Conservation (phyloP, 2,797 vertebrate genomes). For the Lophura swinhoii region DNA sequence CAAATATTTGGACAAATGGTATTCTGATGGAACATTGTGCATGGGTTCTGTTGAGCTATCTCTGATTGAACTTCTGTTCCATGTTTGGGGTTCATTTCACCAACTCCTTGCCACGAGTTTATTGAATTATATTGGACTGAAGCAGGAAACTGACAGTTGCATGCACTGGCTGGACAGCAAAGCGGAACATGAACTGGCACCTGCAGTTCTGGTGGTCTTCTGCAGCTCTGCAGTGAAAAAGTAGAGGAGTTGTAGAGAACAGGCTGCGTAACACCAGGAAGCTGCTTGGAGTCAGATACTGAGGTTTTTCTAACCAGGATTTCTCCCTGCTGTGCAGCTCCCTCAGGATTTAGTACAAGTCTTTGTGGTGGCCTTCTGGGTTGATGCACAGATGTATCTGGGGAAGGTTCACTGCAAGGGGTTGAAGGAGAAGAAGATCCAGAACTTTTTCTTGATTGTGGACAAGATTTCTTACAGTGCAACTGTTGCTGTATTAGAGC, state of each 20-base stretch:
- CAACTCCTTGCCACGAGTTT: conserved; percentile 76
- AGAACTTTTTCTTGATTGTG: conserved; percentile 59
- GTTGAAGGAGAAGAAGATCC: conserved; percentile 75
- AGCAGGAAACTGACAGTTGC: conserved; percentile 77
- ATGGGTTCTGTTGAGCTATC: conserved; percentile 67
- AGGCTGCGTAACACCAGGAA: conserved; percentile 53
- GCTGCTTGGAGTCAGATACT: conserved; percentile 31
- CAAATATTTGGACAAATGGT: conserved; percentile 69
- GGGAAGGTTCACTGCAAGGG: conserved; percentile 67
- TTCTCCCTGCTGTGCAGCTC: conserved; percentile 50
- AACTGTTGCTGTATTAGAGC: conserved; percentile 48
- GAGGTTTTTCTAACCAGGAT: conserved; percentile 15
- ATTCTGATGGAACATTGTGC: conserved; percentile 65
- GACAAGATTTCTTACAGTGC: conserved; percentile 57
- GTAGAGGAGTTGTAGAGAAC: conserved; percentile 61
- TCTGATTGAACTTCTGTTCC: conserved; percentile 37
- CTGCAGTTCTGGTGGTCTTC: conserved; percentile 79
- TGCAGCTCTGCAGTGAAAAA: conserved; percentile 67
- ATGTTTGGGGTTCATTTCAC: conserved; percentile 36
- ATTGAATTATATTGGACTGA: conserved; percentile 69
- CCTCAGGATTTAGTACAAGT: conserved; percentile 20
- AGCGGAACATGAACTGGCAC: conserved; percentile 66
- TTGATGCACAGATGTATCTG: conserved; percentile 69
- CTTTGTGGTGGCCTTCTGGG: conserved; percentile 59
- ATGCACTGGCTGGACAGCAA: conserved; percentile 73